Evolutionary conservation across 2,797 vertebrate species (phyloP).

Genomic region (Pelodytes ibericus): DNA sequence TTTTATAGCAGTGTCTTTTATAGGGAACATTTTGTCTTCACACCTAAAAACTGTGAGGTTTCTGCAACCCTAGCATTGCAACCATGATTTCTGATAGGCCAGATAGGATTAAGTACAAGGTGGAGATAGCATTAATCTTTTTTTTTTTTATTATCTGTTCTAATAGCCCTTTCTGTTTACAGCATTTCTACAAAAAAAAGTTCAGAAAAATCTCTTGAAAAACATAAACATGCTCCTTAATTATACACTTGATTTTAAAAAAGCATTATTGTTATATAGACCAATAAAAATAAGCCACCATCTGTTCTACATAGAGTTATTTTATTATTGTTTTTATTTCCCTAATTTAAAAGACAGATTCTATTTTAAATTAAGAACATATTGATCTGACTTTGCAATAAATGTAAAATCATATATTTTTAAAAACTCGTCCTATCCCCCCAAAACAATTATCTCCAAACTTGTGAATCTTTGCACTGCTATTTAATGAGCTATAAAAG

Average conservation of each 20-base stretch:
- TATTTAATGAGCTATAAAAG: too few relatives aligned
- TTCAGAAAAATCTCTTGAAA: background rate
- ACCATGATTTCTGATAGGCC: too few relatives aligned
- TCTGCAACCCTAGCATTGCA: too few relatives aligned
- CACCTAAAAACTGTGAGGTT: too few relatives aligned
- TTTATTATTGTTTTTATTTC: slow-evolving; percentile 22
- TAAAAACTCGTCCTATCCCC: too few relatives aligned
- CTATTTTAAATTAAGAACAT: background rate
- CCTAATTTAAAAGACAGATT: slow-evolving; percentile 1
- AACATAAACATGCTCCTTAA: background rate
- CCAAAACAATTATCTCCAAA: too few relatives aligned
- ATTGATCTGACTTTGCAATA: background rate
- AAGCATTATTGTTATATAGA: slow-evolving; percentile 7
- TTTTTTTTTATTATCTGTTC: background rate
- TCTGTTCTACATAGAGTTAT: slow-evolving; percentile 23
- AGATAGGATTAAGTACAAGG: too few relatives aligned
- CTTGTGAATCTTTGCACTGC: too few relatives aligned
- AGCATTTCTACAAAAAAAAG: background rate
- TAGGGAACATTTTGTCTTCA: too few relatives aligned
- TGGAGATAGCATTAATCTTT: background rate
- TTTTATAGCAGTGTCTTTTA: too few relatives aligned
- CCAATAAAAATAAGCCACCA: slow-evolving; percentile 22
- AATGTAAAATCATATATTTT: background rate
- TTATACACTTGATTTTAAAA: slow-evolving; percentile 21
- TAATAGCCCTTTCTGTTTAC: background rate